phyloP scores from a whole-genome alignment of 2,797 vertebrate genomes.

The Oreochromis mossambicus region DNA sequence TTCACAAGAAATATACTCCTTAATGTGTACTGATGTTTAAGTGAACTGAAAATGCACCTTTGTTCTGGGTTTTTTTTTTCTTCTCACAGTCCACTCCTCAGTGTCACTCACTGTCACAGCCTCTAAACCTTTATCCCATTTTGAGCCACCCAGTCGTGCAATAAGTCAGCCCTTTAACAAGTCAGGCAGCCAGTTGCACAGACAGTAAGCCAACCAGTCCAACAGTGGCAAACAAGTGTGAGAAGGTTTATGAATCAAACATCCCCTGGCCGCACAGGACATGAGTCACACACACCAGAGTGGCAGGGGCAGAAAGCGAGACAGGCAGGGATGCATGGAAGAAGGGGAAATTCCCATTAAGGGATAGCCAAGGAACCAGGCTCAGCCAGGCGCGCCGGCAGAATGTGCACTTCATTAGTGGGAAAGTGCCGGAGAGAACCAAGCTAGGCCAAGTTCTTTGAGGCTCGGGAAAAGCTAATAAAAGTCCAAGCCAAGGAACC shows the following conservation, averaged over 20 bases:
- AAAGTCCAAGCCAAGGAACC: conserved; percentile 71
- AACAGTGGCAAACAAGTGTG: conserved; percentile 70
- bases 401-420: conserved; percentile 82
- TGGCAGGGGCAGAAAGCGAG: conserved; percentile 57
- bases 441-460: conserved; percentile 73
- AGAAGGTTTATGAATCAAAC: conserved; percentile 63
- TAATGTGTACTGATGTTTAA: neutral
- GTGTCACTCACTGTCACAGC: conserved; percentile 29
- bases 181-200: conserved; percentile 41
- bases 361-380: conserved; percentile 61
- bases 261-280: conserved; percentile 50
- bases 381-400: conserved; percentile 57
- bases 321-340: conserved; percentile 58
- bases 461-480: conserved; percentile 76
- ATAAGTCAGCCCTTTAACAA: conserved; percentile 51
- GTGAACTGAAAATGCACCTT: neutral
- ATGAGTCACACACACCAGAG: conserved; percentile 67
- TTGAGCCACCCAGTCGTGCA: conserved; percentile 43
- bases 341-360: conserved; percentile 75
- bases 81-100: neutral
- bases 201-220: conserved; percentile 49
- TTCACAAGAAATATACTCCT: neutral
- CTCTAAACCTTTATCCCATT: conserved; percentile 39
- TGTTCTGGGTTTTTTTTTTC: neutral
- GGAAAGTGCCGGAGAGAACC: conserved; percentile 73